Evolutionary conservation across 2,888 invertebrate genomes (phyloP).

Genomic region (Oxycera nigricornis): DNA sequence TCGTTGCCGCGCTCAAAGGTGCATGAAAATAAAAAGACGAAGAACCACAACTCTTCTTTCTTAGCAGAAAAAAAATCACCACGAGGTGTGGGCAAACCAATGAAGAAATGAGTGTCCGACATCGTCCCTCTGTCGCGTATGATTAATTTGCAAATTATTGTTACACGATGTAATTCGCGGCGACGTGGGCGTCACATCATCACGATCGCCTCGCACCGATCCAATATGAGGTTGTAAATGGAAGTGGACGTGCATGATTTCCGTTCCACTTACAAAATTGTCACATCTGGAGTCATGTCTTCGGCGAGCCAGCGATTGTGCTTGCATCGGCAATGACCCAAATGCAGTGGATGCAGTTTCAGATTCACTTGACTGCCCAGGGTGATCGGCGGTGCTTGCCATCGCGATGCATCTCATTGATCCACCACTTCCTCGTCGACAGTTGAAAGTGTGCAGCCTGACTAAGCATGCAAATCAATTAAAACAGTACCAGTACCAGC

Average conservation of each 20-base stretch:
- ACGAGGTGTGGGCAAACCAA: no score
- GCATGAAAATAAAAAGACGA: no score
- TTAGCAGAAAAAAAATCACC: no score
- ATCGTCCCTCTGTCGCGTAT: no score
- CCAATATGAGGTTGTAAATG: constrained; percentile 7
- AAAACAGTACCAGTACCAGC: neutral
- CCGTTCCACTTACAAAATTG: constrained; percentile 28
- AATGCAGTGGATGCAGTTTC: constrained; percentile 1
- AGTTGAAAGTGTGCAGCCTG: neutral
- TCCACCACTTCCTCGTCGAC: constrained; percentile 13
- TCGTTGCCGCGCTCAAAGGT: no score
- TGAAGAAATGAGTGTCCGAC: no score
- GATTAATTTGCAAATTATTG: constrained; percentile 6
- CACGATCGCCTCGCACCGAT: neutral
- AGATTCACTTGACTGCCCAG: constrained; percentile 19
- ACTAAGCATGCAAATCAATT: constrained; percentile 6
- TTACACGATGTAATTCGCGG: neutral
- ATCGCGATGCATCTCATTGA: neutral
- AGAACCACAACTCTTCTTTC: no score
- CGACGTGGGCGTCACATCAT: neutral
- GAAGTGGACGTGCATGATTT: constrained; percentile 14
- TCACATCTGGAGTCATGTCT: constrained; percentile 7
- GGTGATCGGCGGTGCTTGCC: neutral
- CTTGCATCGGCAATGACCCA: constrained; percentile 18
- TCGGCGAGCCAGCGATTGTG: neutral